Conservation (phyloP, 2,797 vertebrate genomes). For the Merluccius polli region DNA sequence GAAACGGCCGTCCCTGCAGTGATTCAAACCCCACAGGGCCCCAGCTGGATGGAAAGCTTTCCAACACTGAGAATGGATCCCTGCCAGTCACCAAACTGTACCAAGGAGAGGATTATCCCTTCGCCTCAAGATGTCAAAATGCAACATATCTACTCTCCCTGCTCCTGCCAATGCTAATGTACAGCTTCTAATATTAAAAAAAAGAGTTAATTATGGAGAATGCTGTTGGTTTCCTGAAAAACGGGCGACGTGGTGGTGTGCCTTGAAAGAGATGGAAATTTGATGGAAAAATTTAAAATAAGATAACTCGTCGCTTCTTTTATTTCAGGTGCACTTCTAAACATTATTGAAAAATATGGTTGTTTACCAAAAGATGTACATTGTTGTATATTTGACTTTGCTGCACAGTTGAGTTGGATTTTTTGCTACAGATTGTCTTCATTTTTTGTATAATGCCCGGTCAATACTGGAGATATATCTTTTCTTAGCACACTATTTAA, state of each 20-base stretch:
- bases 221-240: slow-evolving; percentile 48
- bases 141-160: slow-evolving; percentile 53
- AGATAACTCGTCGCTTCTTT: slow-evolving; percentile 63
- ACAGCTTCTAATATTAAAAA: slow-evolving; percentile 47
- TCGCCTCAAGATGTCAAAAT: slow-evolving; percentile 49
- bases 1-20: slow-evolving; percentile 20
- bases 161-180: slow-evolving; percentile 46
- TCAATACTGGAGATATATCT: slow-evolving; percentile 78
- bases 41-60: neutral
- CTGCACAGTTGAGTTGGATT: slow-evolving; percentile 45
- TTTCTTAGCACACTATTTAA: slow-evolving; percentile 82
- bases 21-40: neutral
- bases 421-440: slow-evolving; percentile 62
- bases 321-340: slow-evolving; percentile 91
- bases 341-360: slow-evolving; percentile 74
- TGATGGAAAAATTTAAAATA: slow-evolving; percentile 75
- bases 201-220: slow-evolving; percentile 48
- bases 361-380: slow-evolving; percentile 95
- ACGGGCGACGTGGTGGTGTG: slow-evolving; percentile 32
- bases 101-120: neutral
- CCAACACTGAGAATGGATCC: neutral
- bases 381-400: slow-evolving; percentile 84
- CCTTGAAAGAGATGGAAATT: slow-evolving; percentile 44
- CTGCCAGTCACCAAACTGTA: neutral
- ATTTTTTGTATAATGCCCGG: slow-evolving; percentile 72